A percentile compares a stretch with the other conserved stretches of the same genome.
Evolutionary conservation across 2,797 vertebrate species (phyloP).

Genomic region (Anguilla anguilla): DNA sequence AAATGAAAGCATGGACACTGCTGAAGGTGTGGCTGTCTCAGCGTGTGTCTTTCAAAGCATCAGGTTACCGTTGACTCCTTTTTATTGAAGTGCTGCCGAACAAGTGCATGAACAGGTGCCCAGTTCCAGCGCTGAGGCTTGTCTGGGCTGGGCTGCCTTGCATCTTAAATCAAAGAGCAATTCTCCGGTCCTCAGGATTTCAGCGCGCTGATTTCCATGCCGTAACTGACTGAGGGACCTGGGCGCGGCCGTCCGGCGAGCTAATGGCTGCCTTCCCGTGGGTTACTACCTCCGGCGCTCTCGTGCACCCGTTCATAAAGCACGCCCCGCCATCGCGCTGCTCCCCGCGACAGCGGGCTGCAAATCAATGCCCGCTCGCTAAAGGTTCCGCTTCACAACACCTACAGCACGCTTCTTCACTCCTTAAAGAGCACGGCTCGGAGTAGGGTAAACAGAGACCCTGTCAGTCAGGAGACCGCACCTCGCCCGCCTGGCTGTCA

Average conservation of each 20-base stretch:
- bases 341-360: constrained; percentile 39
- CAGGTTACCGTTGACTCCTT: not conserved
- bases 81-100: not conserved
- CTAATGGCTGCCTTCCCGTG: not conserved
- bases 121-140: not conserved
- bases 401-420: constrained; percentile 49
- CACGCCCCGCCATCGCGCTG: not conserved
- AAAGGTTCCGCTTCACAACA: constrained; percentile 50
- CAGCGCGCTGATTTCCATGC: not conserved
- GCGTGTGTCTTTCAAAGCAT: not conserved
- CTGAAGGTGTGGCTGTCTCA: not conserved
- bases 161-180: not conserved
- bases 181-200: not conserved
- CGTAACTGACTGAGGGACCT: not conserved
- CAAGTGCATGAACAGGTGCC: not conserved
- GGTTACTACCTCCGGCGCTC: not conserved
- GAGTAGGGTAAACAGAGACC: constrained; percentile 25
- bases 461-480: constrained; percentile 28
- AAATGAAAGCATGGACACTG: too few relatives aligned
- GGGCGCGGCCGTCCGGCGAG: not conserved
- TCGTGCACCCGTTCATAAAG: constrained; percentile 56
- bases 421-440: constrained; percentile 53
- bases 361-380: constrained; percentile 62
- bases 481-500: constrained; percentile 38
- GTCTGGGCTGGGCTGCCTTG: not conserved